Evolutionary conservation across 2,113 vertebrate species (phyloP).

Genomic region (Gulo gulo): DNA sequence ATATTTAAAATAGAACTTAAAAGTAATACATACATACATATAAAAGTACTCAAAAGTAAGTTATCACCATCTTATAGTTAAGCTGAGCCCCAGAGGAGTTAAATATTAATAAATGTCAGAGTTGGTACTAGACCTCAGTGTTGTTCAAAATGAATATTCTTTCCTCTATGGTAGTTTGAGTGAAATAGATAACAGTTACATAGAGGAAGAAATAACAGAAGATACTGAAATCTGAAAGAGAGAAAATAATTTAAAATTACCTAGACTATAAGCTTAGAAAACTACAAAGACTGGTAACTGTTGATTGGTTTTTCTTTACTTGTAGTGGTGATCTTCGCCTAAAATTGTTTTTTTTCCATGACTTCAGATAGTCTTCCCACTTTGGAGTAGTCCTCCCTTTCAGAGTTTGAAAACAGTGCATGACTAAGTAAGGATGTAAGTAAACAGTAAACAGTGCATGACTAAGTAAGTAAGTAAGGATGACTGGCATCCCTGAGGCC

Average conservation of each 20-base stretch:
- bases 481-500: not conserved
- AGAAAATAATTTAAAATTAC: not conserved
- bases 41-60: not conserved
- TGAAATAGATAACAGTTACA: not conserved
- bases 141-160: not conserved
- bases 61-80: not conserved
- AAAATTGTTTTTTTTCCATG: not conserved
- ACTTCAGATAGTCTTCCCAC: not conserved
- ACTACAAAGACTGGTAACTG: not conserved
- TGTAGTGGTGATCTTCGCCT: not conserved
- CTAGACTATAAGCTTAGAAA: not conserved
- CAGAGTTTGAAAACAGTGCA: not conserved
- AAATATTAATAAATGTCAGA: not conserved
- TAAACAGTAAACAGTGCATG: not conserved
- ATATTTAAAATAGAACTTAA: slow-evolving; percentile 36
- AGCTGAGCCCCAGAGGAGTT: not conserved
- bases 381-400: not conserved
- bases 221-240: not conserved
- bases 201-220: not conserved
- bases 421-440: not conserved
- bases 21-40: not conserved
- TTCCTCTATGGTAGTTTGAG: not conserved
- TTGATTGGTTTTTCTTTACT: not conserved
- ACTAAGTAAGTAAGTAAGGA: not conserved
- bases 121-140: not conserved